Evolutionary conservation across 2,113 vertebrate genomes (phyloP).

Genomic region (Geococcyx californianus): DNA sequence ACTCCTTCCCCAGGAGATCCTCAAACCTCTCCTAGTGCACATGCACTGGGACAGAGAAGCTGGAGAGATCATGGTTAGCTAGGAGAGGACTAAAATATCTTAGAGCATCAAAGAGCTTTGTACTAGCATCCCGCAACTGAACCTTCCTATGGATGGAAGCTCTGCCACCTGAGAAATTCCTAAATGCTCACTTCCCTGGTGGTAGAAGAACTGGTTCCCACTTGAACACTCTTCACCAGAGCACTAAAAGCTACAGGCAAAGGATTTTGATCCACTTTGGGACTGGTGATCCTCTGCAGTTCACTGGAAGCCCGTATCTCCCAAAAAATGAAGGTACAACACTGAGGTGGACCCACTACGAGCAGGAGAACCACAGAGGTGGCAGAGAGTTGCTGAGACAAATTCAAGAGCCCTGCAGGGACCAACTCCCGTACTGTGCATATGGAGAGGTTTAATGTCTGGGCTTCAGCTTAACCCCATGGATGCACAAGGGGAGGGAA

Average conservation of each 20-base stretch:
- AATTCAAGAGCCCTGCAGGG: background rate
- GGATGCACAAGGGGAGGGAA: background rate
- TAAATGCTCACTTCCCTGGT: background rate
- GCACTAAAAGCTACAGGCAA: background rate
- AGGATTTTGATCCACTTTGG: background rate
- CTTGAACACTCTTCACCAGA: background rate
- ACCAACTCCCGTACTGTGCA: background rate
- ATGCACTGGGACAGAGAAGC: fast-evolving
- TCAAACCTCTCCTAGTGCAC: fast-evolving
- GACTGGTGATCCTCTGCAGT: too few relatives aligned
- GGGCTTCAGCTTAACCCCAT: background rate
- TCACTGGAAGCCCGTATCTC: background rate
- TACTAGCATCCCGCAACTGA: background rate
- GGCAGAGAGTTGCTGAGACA: background rate
- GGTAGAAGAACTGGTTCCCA: background rate
- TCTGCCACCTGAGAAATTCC: background rate
- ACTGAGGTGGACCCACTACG: background rate
- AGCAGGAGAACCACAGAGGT: background rate
- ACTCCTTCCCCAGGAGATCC: background rate
- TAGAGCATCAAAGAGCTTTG: background rate
- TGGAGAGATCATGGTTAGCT: background rate
- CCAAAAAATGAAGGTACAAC: fast-evolving
- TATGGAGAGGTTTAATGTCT: fast-evolving
- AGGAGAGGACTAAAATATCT: background rate
- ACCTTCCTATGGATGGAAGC: background rate